These are phyloP conservation scores for Heteronetta atricapilla DNA, from an alignment of 2,113 vertebrate species.

Conservation along the genomic window DNA sequence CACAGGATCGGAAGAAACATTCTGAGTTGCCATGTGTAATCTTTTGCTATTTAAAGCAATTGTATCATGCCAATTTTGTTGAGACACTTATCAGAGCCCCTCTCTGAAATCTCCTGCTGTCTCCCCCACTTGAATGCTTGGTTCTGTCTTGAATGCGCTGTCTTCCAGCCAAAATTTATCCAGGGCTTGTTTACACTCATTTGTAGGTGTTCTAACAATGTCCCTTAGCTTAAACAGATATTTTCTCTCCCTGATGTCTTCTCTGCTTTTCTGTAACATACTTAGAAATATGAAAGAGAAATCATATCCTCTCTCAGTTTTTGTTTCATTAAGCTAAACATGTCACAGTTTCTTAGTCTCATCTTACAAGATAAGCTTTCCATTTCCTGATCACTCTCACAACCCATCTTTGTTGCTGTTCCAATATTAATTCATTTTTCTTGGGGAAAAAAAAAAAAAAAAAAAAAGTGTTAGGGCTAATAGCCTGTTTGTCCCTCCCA, in stretches of 20 bases:
- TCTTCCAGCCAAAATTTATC: neutral
- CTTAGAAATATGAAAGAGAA: neutral
- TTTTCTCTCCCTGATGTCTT: neutral
- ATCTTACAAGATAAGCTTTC: constrained; percentile 28
- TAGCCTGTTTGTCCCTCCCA: neutral
- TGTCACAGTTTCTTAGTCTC: neutral
- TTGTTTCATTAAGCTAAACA: constrained; percentile 10
- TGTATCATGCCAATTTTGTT: neutral
- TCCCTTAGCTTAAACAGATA: neutral
- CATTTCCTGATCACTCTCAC: constrained; percentile 8
- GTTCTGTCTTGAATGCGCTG: neutral
- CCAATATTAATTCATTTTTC: neutral
- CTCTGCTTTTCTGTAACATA: neutral
- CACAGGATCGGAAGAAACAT: neutral
- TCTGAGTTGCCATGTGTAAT: rapidly evolving
- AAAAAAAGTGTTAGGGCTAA: neutral
- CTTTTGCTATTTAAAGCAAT: neutral
- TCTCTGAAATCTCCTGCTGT: rapidly evolving
- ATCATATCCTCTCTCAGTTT: neutral
- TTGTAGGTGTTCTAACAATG: neutral
- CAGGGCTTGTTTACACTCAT: neutral
- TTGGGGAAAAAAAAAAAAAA: neutral
- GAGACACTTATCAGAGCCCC: neutral
- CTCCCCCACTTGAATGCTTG: neutral
- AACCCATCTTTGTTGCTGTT: neutral